These are phyloP conservation scores for Hyphantria cunea DNA, from an alignment of 1,140 invertebrate genomes.

Conservation along the genomic window DNA sequence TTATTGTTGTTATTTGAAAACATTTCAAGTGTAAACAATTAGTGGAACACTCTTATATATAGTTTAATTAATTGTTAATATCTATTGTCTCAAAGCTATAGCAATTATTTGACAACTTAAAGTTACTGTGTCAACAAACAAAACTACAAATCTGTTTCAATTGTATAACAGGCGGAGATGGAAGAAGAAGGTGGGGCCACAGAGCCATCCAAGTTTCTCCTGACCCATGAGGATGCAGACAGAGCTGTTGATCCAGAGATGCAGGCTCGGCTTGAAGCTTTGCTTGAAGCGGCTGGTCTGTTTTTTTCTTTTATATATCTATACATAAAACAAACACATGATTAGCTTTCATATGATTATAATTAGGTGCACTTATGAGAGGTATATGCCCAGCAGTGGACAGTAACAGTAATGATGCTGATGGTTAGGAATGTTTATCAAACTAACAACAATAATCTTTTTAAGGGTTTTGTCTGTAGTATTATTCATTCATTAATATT, in stretches of 20 bases:
- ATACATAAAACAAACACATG: constrained; percentile 1
- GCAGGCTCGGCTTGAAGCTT: constrained; percentile 92
- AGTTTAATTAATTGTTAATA: no score
- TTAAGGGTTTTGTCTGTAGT: no score
- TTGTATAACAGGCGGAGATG: constrained; percentile 78
- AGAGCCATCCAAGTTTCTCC: constrained; percentile 90
- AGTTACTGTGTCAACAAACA: no score
- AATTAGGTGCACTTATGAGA: no score
- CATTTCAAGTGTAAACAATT: neutral
- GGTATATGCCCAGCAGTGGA: no score
- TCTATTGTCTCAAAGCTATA: no score
- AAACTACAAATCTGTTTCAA: neutral
- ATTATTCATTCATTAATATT: no score
- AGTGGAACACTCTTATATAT: neutral
- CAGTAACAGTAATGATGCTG: no score
- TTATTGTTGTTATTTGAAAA: neutral
- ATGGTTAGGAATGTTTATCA: no score
- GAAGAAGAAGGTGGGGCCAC: constrained; percentile 87
- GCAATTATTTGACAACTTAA: no score
- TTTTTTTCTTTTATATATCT: constrained; percentile 32
- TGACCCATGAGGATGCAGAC: constrained; percentile 88
- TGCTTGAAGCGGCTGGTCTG: constrained; percentile 93
- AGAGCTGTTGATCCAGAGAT: constrained; percentile 94
- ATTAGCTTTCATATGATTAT: no score
- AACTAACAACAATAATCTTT: no score